Conservation (phyloP, 2,888 invertebrate species). For the Tetramorium bicarinatum region DNA sequence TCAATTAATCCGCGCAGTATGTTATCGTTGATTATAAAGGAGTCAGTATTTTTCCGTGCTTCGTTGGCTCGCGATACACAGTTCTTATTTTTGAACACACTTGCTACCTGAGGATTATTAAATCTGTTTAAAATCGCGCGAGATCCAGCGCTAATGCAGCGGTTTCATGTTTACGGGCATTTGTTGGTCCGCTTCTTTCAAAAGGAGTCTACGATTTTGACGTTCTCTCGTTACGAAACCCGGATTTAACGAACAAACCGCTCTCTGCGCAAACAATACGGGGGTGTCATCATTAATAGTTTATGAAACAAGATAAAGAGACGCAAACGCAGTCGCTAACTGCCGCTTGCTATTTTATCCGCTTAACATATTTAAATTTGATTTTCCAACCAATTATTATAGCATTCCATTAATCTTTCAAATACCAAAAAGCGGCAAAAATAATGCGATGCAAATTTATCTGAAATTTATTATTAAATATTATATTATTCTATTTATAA, state of each 20-base stretch:
- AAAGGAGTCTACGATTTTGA: conserved; percentile 40
- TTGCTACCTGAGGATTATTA: conserved; percentile 11
- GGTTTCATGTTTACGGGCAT: conserved; percentile 27
- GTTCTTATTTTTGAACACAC: conserved; percentile 17
- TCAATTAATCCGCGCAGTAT: conserved; percentile 6
- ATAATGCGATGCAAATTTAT: not conserved
- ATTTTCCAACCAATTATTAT: conserved; percentile 14
- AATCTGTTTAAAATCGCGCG: conserved; percentile 33
- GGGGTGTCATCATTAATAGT: conserved; percentile 43
- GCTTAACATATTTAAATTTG: conserved; percentile 32
- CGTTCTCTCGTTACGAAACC: conserved; percentile 34
- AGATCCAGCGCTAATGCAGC: conserved; percentile 22
- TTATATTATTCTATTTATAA: not conserved
- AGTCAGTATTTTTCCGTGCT: not conserved
- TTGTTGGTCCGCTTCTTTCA: conserved; percentile 28
- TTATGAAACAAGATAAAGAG: conserved; percentile 27
- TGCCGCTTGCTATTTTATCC: conserved; percentile 15
- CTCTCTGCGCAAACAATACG: conserved; percentile 27
- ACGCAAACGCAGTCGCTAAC: not conserved
- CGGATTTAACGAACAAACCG: conserved; percentile 40
- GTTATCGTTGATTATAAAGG: not conserved
- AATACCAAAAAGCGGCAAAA: not conserved
- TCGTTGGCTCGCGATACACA: not conserved
- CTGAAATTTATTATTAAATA: conserved; percentile 5
- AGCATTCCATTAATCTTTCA: conserved; percentile 7